Conservation (phyloP, 1,140 invertebrate genomes). For the Bombus haemorrhoidalis region DNA sequence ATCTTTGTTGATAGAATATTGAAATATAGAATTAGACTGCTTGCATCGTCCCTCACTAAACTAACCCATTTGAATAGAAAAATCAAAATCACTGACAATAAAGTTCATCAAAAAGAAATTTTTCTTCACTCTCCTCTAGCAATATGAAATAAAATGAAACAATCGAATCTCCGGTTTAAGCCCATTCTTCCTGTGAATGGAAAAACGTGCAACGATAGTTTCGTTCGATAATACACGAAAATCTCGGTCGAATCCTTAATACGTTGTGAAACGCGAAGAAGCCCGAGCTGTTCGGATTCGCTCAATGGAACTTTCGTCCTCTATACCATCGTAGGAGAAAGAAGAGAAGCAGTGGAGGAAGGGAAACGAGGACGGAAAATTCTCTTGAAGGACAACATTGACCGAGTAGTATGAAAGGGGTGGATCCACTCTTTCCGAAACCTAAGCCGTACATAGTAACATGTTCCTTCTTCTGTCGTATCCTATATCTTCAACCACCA, state of each 20-base stretch:
- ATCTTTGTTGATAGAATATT: not conserved
- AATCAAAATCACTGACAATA: not conserved
- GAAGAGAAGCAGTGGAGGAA: not conserved
- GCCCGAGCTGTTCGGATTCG: not conserved
- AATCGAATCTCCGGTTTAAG: not conserved
- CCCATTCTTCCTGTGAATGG: too few species aligned
- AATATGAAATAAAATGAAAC: not conserved
- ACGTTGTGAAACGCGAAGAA: slow-evolving; percentile 2
- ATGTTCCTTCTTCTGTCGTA: slow-evolving; percentile 2
- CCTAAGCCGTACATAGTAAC: slow-evolving; percentile 4
- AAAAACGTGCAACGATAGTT: not conserved
- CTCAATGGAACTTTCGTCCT: slow-evolving; percentile 10
- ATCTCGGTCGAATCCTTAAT: not conserved
- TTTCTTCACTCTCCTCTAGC: too few species aligned
- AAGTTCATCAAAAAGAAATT: not conserved
- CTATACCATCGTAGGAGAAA: not conserved
- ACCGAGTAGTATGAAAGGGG: slow-evolving; percentile 20
- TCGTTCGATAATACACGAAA: not conserved
- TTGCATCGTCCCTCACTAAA: too few species aligned
- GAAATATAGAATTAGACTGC: not conserved
- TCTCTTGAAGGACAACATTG: not conserved
- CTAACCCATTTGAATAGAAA: too few species aligned
- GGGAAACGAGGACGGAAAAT: not conserved
- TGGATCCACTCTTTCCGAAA: slow-evolving; percentile 21
- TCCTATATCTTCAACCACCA: slow-evolving; percentile 6